Conservation (phyloP, 2,113 vertebrate species). For the Ceyx margarethae region DNA sequence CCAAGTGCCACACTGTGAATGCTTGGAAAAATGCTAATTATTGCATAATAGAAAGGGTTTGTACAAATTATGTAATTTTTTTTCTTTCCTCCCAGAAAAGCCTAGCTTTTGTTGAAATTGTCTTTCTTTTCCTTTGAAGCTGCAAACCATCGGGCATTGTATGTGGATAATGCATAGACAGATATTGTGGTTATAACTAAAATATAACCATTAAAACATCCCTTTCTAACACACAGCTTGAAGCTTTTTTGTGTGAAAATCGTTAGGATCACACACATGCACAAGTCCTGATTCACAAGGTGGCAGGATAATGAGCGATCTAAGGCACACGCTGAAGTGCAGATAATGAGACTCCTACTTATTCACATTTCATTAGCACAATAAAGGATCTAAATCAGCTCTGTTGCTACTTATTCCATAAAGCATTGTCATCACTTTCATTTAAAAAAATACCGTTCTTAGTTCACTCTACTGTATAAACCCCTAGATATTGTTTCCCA, state of each 20-base stretch:
- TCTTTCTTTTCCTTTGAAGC: constrained; percentile 9
- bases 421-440: constrained; percentile 61
- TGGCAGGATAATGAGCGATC: constrained; percentile 55
- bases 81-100: neutral
- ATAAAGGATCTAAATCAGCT: constrained; percentile 61
- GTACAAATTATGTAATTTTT: neutral
- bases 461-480: constrained; percentile 49
- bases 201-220: constrained; percentile 27
- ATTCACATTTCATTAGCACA: constrained; percentile 64
- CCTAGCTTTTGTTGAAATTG: neutral
- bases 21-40: constrained; percentile 34
- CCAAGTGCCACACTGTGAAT: neutral
- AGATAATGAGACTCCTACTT: constrained; percentile 72
- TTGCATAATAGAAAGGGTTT: neutral
- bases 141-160: neutral
- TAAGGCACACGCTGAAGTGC: constrained; percentile 46
- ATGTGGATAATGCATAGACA: neutral
- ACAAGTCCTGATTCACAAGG: constrained; percentile 5
- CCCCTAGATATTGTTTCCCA: constrained; percentile 58
- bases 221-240: constrained; percentile 45
- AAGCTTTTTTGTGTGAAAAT: constrained; percentile 44
- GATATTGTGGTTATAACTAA: neutral
- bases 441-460: constrained; percentile 42
- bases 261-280: constrained; percentile 33
- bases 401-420: constrained; percentile 56